phyloP scores from a whole-genome alignment of 2,888 invertebrate genomes.

The Ariolimax columbianus region DNA sequence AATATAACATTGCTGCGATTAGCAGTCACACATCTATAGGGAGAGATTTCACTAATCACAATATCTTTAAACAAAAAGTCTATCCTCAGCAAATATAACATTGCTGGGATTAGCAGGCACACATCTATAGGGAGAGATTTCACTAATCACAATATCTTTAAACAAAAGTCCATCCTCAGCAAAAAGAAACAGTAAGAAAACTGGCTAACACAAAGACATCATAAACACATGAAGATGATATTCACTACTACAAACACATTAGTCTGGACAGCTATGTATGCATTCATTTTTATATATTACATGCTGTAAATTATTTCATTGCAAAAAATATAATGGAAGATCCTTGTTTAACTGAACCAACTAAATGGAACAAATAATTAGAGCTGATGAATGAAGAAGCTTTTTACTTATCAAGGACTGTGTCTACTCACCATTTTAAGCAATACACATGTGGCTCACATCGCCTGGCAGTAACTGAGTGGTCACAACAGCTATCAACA shows the following conservation, averaged over 20 bases:
- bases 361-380: neutral
- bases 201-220: neutral
- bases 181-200: neutral
- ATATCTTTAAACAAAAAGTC: too few relatives aligned
- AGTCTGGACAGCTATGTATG: neutral
- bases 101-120: too few relatives aligned
- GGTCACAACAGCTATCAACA: neutral
- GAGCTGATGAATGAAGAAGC: neutral
- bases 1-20: too few relatives aligned
- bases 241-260: neutral
- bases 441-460: neutral
- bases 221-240: neutral
- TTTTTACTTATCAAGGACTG: neutral
- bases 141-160: neutral
- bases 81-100: too few relatives aligned
- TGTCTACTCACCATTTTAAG: neutral
- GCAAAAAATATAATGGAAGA: constrained; percentile 14
- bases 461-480: neutral
- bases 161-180: neutral
- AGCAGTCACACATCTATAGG: too few relatives aligned
- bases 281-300: neutral
- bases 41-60: too few relatives aligned
- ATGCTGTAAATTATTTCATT: neutral
- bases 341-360: neutral
- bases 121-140: too few relatives aligned